phyloP scores from a whole-genome alignment of 2,113 vertebrate species.

The Sebastes schlegelii region DNA sequence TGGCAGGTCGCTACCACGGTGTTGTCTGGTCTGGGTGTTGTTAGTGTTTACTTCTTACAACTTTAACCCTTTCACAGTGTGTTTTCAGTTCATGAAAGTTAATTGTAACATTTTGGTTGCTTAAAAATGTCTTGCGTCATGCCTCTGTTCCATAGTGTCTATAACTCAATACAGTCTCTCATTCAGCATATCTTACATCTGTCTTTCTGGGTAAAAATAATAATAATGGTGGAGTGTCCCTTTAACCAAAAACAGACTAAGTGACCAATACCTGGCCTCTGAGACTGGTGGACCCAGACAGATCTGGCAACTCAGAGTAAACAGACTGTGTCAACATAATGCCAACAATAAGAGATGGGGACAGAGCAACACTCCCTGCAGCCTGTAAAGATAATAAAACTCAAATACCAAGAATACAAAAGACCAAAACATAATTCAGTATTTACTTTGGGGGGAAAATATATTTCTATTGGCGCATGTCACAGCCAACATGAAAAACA shows the following conservation, averaged over 20 bases:
- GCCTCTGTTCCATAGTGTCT: neutral
- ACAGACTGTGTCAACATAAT: neutral
- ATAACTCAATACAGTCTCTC: neutral
- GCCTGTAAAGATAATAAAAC: neutral
- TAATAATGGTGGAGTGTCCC: neutral
- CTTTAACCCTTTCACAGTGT: no score
- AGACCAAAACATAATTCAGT: neutral
- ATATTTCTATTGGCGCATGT: neutral
- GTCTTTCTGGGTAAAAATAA: neutral
- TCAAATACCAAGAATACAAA: neutral
- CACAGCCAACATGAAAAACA: neutral
- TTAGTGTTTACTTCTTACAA: no score
- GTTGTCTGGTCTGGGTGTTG: no score
- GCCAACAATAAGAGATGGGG: neutral
- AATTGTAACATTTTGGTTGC: no score
- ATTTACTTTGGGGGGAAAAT: neutral
- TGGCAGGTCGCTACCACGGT: no score
- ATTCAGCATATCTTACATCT: neutral
- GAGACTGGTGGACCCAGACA: neutral
- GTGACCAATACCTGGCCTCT: neutral
- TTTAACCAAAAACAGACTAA: neutral
- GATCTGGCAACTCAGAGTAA: neutral
- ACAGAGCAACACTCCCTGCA: conserved; percentile 1
- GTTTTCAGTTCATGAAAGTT: no score
- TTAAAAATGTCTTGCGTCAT: no score